Base-by-base conservation (phyloP, 2,113 vertebrate species). In the Psittacus erithacus region DNA sequence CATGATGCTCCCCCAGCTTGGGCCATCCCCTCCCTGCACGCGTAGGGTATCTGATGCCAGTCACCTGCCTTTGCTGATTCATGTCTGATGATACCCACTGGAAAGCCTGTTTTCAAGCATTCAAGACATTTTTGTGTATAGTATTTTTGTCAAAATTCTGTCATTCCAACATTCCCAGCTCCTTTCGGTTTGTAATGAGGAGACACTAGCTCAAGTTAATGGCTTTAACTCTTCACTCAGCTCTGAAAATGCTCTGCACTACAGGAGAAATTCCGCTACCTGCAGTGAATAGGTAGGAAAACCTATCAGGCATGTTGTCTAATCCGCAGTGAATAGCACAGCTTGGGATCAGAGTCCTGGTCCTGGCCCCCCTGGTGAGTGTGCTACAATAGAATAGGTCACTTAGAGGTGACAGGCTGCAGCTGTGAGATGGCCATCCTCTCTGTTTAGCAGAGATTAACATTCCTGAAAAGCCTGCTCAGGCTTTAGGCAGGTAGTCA, bases 401-500 rank as follows among this genome's bases (percentile, higher is more conserved):
- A 75, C 43, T 62, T 46, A 41, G 83, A 88, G 87, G 53, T 77
- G 90, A 90, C 79, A 88, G 67, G 74, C 77, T 83, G 59, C 19
- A 53, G 39, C 62, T 81, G 47, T 47, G 80, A 55, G 43, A 25
- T 0, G 0, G 46, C 13, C 13, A 22, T 39, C 57, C 57, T 68
- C 44, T 47, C 50, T 33, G 23, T 68, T 92, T 23, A 84, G 77
- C 75, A 57, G 80, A 0, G 15, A 93, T 93, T 93, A 88, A 85
- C 62, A 64, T 94, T 96, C 83, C 86, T 80, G 86, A 89, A 69
- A 86, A 93, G 76, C 90, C 62, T 86, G 6, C 31, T 15, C 19
- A 41, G 83, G 83, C n/a, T 89, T 73, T 78, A 4, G 11, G 20
- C 41, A 60, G 73, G 52, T 78, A 63, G 25, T 27, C 4, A 19